Percentiles rank a stretch among this genome's conserved stretches.
Conservation (phyloP, 2,797 vertebrate genomes). For the Silurus aristotelis region DNA sequence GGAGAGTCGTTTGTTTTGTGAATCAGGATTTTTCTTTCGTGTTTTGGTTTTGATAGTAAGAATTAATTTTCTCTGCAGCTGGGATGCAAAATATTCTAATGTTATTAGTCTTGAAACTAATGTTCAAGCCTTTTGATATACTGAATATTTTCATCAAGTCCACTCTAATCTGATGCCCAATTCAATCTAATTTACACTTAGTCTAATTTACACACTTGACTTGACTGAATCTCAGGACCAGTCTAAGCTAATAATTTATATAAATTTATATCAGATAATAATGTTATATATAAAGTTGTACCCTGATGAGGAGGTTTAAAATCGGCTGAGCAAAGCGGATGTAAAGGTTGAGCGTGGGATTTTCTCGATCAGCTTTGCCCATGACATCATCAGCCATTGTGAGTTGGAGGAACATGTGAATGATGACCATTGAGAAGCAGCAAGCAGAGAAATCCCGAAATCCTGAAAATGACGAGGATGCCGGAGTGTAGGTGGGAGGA, state of each 20-base stretch:
- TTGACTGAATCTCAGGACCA: too few relatives aligned
- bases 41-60: background rate
- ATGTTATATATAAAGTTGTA: background rate
- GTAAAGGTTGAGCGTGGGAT: slow-evolving; percentile 17
- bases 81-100: background rate
- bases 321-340: background rate
- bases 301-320: background rate
- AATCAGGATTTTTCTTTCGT: background rate
- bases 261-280: too few relatives aligned
- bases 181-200: background rate
- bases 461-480: slow-evolving; percentile 31
- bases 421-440: slow-evolving; percentile 47
- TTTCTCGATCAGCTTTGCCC: slow-evolving; percentile 15
- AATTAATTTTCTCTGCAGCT: background rate
- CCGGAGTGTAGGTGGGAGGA: slow-evolving; percentile 6
- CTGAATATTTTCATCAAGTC: background rate
- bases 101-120: background rate
- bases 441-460: slow-evolving; percentile 53
- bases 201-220: background rate
- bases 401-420: slow-evolving; percentile 31
- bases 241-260: too few relatives aligned
- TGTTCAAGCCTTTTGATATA: background rate
- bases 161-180: background rate
- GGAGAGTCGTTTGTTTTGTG: background rate
- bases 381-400: slow-evolving; percentile 54